Evolutionary conservation across 1,140 invertebrate genomes (phyloP).

Genomic region (Procambarus clarkii): DNA sequence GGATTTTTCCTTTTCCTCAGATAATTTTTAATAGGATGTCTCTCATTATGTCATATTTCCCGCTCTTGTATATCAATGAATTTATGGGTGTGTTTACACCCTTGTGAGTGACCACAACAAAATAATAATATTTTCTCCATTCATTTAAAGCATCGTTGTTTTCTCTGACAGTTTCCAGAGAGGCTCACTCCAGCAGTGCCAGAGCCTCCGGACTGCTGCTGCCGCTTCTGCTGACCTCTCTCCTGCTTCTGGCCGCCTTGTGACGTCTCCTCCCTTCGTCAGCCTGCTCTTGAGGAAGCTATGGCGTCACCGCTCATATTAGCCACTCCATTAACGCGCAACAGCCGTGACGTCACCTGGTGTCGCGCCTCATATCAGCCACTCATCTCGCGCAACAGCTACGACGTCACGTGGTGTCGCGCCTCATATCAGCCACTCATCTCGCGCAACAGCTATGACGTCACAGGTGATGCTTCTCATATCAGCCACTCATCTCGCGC

Average conservation of each 20-base stretch:
- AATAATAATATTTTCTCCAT: background rate
- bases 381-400: background rate
- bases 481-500: background rate
- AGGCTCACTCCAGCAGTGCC: slow-evolving; percentile 32
- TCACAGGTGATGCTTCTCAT: background rate
- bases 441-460: background rate
- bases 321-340: no score
- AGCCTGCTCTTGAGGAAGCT: no score
- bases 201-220: background rate
- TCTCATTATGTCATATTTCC: no score
- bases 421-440: background rate
- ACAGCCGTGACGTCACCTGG: slow-evolving; percentile 4
- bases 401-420: background rate
- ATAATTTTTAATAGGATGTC: no score
- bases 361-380: background rate
- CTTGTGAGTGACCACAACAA: background rate
- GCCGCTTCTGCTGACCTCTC: background rate
- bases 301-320: no score
- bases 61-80: no score
- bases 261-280: background rate
- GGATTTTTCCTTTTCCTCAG: no score
- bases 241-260: slow-evolving; percentile 10
- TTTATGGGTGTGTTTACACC: no score
- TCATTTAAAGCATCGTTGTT: no score
- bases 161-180: slow-evolving; percentile 27